These are phyloP conservation scores for Troilus luridus DNA, from an alignment of 2,888 invertebrate genomes.

Conservation along the genomic window DNA sequence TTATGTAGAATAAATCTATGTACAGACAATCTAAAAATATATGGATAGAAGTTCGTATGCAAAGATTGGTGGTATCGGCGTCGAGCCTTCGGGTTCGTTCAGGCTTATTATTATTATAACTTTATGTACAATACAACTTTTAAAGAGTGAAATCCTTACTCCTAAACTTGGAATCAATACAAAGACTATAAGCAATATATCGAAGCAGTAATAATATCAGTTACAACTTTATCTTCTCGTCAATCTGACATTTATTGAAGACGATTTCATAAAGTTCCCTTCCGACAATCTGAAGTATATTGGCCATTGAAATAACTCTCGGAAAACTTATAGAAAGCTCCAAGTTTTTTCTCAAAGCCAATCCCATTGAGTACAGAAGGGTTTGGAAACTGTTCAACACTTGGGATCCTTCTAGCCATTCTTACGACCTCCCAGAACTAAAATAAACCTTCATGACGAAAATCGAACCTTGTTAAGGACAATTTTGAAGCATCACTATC, in stretches of 20 bases:
- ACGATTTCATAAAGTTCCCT: background rate
- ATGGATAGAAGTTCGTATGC: too few relatives aligned
- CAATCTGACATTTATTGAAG: background rate
- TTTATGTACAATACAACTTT: too few relatives aligned
- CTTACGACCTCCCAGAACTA: background rate
- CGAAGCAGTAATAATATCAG: background rate
- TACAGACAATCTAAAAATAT: too few relatives aligned
- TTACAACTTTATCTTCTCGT: background rate
- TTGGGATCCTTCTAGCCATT: background rate
- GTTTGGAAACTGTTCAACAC: conserved; percentile 13
- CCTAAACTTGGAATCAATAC: background rate
- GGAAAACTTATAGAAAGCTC: background rate
- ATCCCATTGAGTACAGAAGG: background rate
- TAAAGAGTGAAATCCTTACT: background rate
- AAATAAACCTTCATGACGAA: background rate
- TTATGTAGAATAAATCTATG: too few relatives aligned
- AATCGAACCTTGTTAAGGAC: background rate
- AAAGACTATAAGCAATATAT: background rate
- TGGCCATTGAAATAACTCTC: background rate
- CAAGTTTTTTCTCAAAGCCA: background rate
- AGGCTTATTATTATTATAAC: too few relatives aligned
- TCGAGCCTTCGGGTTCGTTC: too few relatives aligned
- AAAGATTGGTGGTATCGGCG: too few relatives aligned
- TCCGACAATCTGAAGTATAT: background rate
- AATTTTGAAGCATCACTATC: background rate